Percentiles rank a stretch among this genome's conserved stretches.
Evolutionary conservation across 2,888 invertebrate species (phyloP).

Genomic region (Acrobasis suavella): DNA sequence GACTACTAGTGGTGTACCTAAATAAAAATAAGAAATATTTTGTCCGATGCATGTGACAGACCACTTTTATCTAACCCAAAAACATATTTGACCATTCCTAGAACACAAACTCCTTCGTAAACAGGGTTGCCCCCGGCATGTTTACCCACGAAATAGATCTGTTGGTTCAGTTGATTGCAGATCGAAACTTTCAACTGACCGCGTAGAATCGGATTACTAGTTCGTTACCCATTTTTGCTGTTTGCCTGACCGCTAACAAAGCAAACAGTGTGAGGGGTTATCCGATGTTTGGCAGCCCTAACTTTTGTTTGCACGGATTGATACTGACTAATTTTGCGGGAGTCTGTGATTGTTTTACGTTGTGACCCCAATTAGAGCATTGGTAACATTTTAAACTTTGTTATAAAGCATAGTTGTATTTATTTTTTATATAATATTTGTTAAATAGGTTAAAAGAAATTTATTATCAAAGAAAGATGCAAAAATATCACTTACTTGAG

Average conservation of each 20-base stretch:
- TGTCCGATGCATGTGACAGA: background rate
- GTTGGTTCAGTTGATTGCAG: conserved; percentile 74
- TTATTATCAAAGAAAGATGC: no score
- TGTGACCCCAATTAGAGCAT: background rate
- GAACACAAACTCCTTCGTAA: conserved; percentile 10
- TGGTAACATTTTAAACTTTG: conserved; percentile 7
- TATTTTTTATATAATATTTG: background rate
- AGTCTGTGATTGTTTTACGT: conserved; percentile 18
- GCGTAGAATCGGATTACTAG: conserved; percentile 73
- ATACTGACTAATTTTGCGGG: conserved; percentile 25
- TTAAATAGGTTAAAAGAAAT: background rate
- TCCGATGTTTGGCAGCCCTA: conserved; percentile 52
- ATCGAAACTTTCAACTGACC: conserved; percentile 77
- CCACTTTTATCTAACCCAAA: conserved; percentile 1
- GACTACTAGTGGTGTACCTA: no score
- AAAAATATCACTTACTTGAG: no score
- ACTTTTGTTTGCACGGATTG: conserved; percentile 40
- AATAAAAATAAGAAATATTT: background rate
- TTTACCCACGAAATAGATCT: conserved; percentile 72
- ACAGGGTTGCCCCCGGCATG: conserved; percentile 53
- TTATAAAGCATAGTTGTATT: background rate
- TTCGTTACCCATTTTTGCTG: conserved; percentile 75
- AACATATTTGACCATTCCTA: conserved; percentile 14
- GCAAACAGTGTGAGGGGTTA: conserved; percentile 55
- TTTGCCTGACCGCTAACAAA: conserved; percentile 69